phyloP scores from a whole-genome alignment of 1,140 invertebrate species.

The Lepidurus apus region DNA sequence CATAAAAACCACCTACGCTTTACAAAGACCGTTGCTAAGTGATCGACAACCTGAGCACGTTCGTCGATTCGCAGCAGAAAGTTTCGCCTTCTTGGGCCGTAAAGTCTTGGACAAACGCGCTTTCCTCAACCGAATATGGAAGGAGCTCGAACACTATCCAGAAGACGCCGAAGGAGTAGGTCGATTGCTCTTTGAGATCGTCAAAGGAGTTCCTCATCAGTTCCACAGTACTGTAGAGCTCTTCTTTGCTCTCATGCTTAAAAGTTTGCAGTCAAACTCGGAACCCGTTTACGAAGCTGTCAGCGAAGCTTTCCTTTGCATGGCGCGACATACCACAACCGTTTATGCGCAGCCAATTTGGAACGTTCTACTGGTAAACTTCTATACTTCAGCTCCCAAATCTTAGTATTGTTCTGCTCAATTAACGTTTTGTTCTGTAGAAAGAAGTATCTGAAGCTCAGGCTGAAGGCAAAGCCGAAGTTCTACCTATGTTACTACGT shows the following conservation, averaged over 20 bases:
- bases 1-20: constrained; percentile 63
- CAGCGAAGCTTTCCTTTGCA: neutral
- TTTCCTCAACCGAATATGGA: constrained; percentile 65
- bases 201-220: constrained; percentile 69
- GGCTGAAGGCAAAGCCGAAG: neutral
- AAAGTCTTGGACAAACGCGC: constrained; percentile 74
- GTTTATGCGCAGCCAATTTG: constrained; percentile 39
- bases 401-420: neutral
- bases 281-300: constrained; percentile 26
- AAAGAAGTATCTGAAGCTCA: neutral
- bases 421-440: constrained; percentile 12
- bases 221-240: constrained; percentile 71
- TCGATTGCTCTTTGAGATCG: constrained; percentile 75
- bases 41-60: constrained; percentile 68
- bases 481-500: neutral
- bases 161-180: constrained; percentile 70
- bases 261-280: constrained; percentile 46
- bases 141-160: constrained; percentile 57
- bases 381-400: constrained; percentile 36
- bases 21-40: constrained; percentile 67
- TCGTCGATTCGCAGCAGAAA: constrained; percentile 88
- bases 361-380: constrained; percentile 41
- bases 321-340: constrained; percentile 36
- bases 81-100: constrained; percentile 84
- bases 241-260: constrained; percentile 57